phyloP scores from a whole-genome alignment of 1,140 invertebrate species.

The Metopolophium dirhodum region DNA sequence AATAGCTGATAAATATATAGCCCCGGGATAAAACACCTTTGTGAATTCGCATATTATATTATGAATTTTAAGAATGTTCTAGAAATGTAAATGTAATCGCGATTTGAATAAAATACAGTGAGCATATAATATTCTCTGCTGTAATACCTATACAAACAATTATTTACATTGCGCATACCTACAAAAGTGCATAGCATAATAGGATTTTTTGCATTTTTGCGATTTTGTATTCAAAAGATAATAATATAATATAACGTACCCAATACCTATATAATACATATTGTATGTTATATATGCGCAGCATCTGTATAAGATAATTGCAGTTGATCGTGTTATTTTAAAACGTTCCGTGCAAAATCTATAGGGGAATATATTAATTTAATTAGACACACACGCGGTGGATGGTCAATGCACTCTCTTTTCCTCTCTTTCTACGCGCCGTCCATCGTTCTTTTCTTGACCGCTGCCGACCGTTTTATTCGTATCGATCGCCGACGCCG shows the following conservation, averaged over 20 bases:
- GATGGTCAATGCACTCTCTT: slow-evolving; percentile 52
- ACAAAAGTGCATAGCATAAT: background rate
- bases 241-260: background rate
- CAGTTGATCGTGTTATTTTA: slow-evolving; percentile 30
- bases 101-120: background rate
- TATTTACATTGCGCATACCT: background rate
- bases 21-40: background rate
- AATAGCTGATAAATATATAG: background rate
- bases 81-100: background rate
- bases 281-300: background rate
- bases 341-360: slow-evolving; percentile 47
- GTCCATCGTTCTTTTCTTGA: slow-evolving; percentile 6
- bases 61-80: background rate
- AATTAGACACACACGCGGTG: slow-evolving; percentile 52
- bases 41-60: background rate
- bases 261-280: background rate
- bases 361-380: slow-evolving; percentile 51
- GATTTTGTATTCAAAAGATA: background rate
- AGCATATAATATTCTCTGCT: background rate
- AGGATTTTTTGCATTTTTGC: background rate
- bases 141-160: background rate
- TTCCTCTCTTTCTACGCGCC: background rate
- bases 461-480: background rate
- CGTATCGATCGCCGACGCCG: slow-evolving; percentile 4
- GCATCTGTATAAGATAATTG: slow-evolving; percentile 5